These are phyloP conservation scores for Thyatira batis DNA, from an alignment of 2,888 invertebrate genomes.

Conservation along the genomic window DNA sequence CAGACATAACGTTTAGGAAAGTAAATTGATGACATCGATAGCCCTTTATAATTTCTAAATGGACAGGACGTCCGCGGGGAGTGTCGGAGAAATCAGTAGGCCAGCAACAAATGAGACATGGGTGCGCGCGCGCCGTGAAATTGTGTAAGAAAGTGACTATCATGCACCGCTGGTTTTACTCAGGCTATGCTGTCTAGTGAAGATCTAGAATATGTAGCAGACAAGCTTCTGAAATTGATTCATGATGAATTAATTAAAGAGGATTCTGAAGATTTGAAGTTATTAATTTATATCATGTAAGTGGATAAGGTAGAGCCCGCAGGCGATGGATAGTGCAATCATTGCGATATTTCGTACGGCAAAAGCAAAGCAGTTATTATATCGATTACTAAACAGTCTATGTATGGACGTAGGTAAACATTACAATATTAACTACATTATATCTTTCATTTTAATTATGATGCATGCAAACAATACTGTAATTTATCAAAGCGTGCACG, in stretches of 20 bases:
- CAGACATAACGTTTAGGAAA: background rate
- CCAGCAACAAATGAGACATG: constrained; percentile 51
- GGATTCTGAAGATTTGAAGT: too few relatives aligned
- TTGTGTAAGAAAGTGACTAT: constrained; percentile 73
- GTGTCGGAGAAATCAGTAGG: constrained; percentile 59
- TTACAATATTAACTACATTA: too few relatives aligned
- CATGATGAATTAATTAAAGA: background rate
- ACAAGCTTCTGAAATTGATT: background rate
- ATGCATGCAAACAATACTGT: background rate
- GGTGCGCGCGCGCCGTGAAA: constrained; percentile 68
- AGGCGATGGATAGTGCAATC: too few relatives aligned
- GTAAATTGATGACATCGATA: background rate
- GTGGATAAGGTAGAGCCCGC: too few relatives aligned
- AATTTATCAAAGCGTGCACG: background rate
- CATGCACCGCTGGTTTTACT: constrained; percentile 17
- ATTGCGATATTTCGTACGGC: too few relatives aligned
- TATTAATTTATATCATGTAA: too few relatives aligned
- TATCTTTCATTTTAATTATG: background rate
- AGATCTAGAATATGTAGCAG: constrained; percentile 11
- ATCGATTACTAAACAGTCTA: background rate
- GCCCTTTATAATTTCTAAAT: constrained; percentile 8
- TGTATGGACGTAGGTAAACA: background rate
- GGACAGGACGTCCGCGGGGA: constrained; percentile 58
- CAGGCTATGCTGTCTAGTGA: constrained; percentile 16
- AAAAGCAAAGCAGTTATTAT: background rate